These are phyloP conservation scores for Ectropis crepuscularia DNA, from an alignment of 2,888 invertebrate species.

Conservation along the genomic window DNA sequence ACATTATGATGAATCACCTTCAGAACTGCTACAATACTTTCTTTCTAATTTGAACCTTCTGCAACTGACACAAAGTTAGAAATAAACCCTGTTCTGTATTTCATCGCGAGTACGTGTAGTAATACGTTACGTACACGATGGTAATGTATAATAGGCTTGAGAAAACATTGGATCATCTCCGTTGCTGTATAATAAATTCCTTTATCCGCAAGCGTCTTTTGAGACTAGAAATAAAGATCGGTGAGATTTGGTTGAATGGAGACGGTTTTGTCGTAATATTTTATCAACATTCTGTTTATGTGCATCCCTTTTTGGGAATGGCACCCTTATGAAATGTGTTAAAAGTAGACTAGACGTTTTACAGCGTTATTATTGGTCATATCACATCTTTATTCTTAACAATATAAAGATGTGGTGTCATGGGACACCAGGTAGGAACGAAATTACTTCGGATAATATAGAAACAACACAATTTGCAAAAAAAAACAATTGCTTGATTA, in stretches of 20 bases:
- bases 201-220: conserved; percentile 28
- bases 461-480: too few relatives aligned
- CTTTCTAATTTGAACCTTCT: conserved; percentile 21
- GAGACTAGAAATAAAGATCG: conserved; percentile 24
- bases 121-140: conserved; percentile 30
- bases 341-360: background rate
- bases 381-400: too few relatives aligned
- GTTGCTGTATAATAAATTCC: conserved; percentile 30
- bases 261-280: conserved; percentile 18
- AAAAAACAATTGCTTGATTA: too few relatives aligned
- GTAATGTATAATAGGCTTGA: conserved; percentile 33
- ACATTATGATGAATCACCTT: conserved; percentile 30
- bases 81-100: conserved; percentile 1
- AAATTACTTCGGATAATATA: too few relatives aligned
- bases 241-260: conserved; percentile 22
- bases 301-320: background rate
- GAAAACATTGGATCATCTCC: conserved; percentile 33
- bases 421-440: too few relatives aligned
- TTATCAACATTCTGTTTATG: conserved; percentile 14
- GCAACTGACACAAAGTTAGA: conserved; percentile 8
- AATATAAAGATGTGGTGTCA: too few relatives aligned
- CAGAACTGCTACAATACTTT: conserved; percentile 16
- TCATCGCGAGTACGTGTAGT: conserved; percentile 21
- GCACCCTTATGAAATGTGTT: background rate
- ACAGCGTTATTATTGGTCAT: too few relatives aligned